A percentile compares a stretch with the other conserved stretches of the same genome.
Evolutionary conservation across 2,113 vertebrate genomes (phyloP).

Genomic region (Rhadina sibilatrix): DNA sequence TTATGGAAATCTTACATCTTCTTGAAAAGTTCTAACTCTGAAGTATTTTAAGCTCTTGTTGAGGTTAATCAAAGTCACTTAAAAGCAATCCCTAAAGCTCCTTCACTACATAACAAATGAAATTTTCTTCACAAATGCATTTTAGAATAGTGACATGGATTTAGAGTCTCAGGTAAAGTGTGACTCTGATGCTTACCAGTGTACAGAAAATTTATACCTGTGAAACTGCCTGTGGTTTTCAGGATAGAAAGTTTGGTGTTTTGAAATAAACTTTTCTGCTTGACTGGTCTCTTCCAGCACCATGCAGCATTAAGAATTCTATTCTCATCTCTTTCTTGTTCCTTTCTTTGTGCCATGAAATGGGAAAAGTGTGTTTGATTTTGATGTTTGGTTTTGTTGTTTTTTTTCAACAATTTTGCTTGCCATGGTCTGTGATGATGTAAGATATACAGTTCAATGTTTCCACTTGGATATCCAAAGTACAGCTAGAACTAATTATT

Average conservation of each 20-base stretch:
- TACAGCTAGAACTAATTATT: background rate
- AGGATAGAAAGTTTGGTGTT: background rate
- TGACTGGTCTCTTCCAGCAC: background rate
- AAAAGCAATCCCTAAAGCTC: slow-evolving; percentile 29
- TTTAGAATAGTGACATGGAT: slow-evolving; percentile 32
- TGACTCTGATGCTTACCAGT: slow-evolving; percentile 16
- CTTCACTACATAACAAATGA: background rate
- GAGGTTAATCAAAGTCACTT: slow-evolving; percentile 46
- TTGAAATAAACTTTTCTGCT: slow-evolving; percentile 19
- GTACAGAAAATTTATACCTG: slow-evolving; percentile 23
- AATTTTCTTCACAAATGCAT: slow-evolving; percentile 22
- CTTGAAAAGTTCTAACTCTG: background rate
- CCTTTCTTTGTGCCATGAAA: background rate
- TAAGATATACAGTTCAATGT: background rate
- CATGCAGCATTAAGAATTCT: background rate
- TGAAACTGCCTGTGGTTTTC: background rate
- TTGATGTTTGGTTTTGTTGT: background rate
- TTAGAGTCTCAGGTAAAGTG: slow-evolving; percentile 22
- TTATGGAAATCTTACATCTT: slow-evolving; percentile 28
- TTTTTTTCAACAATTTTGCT: background rate
- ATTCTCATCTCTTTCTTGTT: background rate
- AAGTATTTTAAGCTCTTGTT: slow-evolving; percentile 28
- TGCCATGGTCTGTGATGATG: background rate
- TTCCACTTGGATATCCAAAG: background rate
- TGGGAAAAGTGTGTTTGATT: background rate